Evolutionary conservation across 1,140 invertebrate genomes (phyloP).

Genomic region (Heterodera carotae): DNA sequence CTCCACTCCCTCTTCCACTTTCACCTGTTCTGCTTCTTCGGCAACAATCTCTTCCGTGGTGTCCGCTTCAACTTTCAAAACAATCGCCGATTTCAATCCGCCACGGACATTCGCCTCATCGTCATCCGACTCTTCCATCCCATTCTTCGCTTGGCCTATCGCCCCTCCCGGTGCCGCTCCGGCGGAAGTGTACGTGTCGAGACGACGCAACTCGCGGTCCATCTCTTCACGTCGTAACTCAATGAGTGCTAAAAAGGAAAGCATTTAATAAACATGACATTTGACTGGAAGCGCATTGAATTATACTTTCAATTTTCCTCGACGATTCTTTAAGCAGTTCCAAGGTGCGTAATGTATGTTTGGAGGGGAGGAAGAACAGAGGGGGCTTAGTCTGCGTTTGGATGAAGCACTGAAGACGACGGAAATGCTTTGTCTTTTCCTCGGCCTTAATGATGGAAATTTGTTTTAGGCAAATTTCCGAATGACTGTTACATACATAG

Average conservation of each 20-base stretch:
- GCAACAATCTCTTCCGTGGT: not conserved
- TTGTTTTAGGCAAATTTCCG: not conserved
- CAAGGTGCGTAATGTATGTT: conserved; percentile 71
- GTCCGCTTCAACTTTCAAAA: conserved; percentile 11
- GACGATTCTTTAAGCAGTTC: conserved; percentile 54
- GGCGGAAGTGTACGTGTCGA: conserved; percentile 9
- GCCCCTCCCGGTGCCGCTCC: not conserved
- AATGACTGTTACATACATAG: not conserved
- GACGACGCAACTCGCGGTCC: conserved; percentile 35
- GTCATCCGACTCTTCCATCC: conserved; percentile 3
- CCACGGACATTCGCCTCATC: not conserved
- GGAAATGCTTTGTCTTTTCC: conserved; percentile 80
- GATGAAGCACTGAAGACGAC: conserved; percentile 80
- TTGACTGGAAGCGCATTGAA: not conserved
- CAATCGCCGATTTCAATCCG: conserved; percentile 17
- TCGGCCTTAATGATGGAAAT: conserved; percentile 70
- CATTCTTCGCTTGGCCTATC: conserved; percentile 9
- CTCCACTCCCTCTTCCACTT: not conserved
- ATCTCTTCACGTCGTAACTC: conserved; percentile 44
- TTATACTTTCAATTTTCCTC: conserved; percentile 47
- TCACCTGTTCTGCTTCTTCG: not conserved
- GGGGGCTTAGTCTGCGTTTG: conserved; percentile 81
- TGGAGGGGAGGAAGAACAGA: conserved; percentile 83
- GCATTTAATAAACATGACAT: no score
- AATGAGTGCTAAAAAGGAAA: conserved; percentile 37